Percentiles rank a stretch among this genome's conserved stretches.
Conservation (phyloP, 2,888 invertebrate species). For the Alsophila aescularia region DNA sequence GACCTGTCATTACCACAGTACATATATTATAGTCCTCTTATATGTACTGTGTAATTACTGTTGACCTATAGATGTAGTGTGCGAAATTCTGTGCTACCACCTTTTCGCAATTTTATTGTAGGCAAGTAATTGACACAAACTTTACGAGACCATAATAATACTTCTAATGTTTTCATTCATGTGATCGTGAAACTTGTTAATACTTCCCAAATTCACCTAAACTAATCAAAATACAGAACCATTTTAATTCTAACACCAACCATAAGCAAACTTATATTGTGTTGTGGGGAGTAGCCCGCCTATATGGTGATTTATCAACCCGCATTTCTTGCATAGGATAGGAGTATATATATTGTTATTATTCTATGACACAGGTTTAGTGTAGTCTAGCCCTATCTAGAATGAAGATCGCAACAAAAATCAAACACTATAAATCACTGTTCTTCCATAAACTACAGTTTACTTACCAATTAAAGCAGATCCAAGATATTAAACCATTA, state of each 20-base stretch:
- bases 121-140: neutral
- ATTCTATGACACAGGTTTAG: too few relatives aligned
- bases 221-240: neutral
- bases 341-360: too few relatives aligned
- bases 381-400: slow-evolving; percentile 2
- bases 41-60: too few relatives aligned
- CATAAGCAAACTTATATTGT: neutral
- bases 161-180: too few relatives aligned
- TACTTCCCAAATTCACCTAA: too few relatives aligned
- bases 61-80: neutral
- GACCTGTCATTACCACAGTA: slow-evolving; percentile 11
- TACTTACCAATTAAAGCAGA: slow-evolving; percentile 42
- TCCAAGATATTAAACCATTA: slow-evolving; percentile 47
- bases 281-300: too few relatives aligned
- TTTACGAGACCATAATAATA: neutral
- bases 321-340: too few relatives aligned
- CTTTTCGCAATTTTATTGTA: neutral
- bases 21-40: too few relatives aligned
- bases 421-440: slow-evolving; percentile 18
- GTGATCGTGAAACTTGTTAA: too few relatives aligned
- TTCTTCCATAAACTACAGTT: slow-evolving; percentile 23
- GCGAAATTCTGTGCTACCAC: neutral
- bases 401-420: slow-evolving; percentile 18
- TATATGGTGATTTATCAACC: too few relatives aligned
- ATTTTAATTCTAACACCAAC: too few relatives aligned